Conservation (phyloP, 2,797 vertebrate genomes). For the Amphiprion clarkii region DNA sequence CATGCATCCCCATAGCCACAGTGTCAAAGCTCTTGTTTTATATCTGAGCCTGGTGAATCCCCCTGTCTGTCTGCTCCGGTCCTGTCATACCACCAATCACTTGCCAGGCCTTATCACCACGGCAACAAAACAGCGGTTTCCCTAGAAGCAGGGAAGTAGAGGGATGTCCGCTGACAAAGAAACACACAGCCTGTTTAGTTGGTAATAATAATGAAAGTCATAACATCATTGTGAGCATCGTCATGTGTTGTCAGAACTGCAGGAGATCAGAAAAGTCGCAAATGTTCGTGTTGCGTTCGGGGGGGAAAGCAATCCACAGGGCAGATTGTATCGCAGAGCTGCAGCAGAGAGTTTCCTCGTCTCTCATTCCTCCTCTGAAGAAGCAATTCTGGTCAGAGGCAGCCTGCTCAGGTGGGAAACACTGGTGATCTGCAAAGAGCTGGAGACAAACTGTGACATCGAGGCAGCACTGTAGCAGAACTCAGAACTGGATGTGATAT, state of each 20-base stretch:
- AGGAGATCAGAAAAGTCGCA: slow-evolving; percentile 13
- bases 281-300: slow-evolving; percentile 2
- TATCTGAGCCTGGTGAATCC: slow-evolving; percentile 52
- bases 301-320: not conserved
- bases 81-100: slow-evolving; percentile 64
- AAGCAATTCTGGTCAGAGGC: not conserved
- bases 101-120: slow-evolving; percentile 68
- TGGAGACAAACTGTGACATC: slow-evolving; percentile 1
- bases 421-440: not conserved
- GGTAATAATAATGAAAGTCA: slow-evolving; percentile 22
- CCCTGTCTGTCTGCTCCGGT: slow-evolving; percentile 43
- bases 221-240: slow-evolving; percentile 9
- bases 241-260: not conserved
- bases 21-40: slow-evolving; percentile 50
- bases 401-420: not conserved
- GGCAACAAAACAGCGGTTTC: slow-evolving; percentile 66
- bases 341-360: not conserved
- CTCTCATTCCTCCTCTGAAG: slow-evolving; percentile 8
- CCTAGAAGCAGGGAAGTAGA: slow-evolving; percentile 29
- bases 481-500: not conserved
- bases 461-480: not conserved
- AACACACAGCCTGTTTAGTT: slow-evolving; percentile 24
- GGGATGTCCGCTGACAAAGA: slow-evolving; percentile 17
- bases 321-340: not conserved
- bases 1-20: slow-evolving; percentile 36